These are phyloP conservation scores for Nomada fabriciana DNA, from an alignment of 2,888 invertebrate species.

Conservation along the genomic window DNA sequence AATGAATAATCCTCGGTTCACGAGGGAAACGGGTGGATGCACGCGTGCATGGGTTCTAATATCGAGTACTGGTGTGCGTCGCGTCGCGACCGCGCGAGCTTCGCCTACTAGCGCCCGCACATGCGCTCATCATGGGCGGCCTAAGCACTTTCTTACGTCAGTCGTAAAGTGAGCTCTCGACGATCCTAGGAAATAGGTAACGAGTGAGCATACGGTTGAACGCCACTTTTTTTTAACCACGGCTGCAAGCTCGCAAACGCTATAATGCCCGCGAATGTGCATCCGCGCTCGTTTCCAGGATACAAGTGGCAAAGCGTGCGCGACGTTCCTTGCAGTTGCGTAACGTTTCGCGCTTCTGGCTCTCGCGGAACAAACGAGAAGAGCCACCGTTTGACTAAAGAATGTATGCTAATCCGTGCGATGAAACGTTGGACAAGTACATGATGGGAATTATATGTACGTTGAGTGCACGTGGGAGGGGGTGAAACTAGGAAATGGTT, in stretches of 20 bases:
- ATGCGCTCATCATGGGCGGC: slow-evolving; percentile 7
- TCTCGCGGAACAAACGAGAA: slow-evolving; percentile 46
- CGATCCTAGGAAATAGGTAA: slow-evolving; percentile 64
- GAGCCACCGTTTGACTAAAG: slow-evolving; percentile 24
- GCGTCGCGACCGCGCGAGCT: neutral
- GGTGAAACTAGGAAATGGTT: too few relatives aligned
- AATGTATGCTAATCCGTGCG: slow-evolving; percentile 13
- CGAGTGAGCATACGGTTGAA: slow-evolving; percentile 47
- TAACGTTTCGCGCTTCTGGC: slow-evolving; percentile 56
- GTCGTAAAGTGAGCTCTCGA: slow-evolving; percentile 59
- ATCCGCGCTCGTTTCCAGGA: slow-evolving; percentile 25
- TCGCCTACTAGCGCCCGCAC: neutral
- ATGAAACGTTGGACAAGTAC: slow-evolving; percentile 3
- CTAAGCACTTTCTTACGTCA: slow-evolving; percentile 55
- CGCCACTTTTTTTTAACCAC: slow-evolving; percentile 39
- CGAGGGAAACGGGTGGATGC: slow-evolving; percentile 9
- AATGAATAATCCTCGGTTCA: slow-evolving; percentile 56
- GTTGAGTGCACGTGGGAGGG: too few relatives aligned
- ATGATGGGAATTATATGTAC: too few relatives aligned
- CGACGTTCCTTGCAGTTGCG: slow-evolving; percentile 41
- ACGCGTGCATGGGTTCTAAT: slow-evolving; percentile 2
- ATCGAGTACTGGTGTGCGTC: neutral
- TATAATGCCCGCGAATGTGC: slow-evolving; percentile 39
- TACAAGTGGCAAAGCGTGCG: slow-evolving; percentile 20
- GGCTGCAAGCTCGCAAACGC: slow-evolving; percentile 25